Percentiles rank a stretch among this genome's conserved stretches.
Evolutionary conservation across 2,797 vertebrate genomes (phyloP).

Genomic region (Balearica regulorum): DNA sequence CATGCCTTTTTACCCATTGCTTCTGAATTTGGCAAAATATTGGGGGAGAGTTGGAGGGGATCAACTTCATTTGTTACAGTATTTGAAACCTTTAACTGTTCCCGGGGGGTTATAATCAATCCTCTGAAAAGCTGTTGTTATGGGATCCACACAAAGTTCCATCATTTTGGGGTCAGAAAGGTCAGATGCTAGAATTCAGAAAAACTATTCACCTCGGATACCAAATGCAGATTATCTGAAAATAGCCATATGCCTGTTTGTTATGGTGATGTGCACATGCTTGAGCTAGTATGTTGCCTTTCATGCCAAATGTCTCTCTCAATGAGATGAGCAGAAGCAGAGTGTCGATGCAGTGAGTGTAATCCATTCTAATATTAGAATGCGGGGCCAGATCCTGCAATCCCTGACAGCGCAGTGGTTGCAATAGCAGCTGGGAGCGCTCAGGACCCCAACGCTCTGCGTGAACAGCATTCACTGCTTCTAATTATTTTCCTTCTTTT

Average conservation of each 20-base stretch:
- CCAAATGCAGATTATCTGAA: slow-evolving; percentile 34
- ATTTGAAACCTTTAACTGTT: not conserved
- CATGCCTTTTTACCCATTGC: not conserved
- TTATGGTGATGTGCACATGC: slow-evolving; percentile 48
- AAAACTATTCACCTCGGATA: not conserved
- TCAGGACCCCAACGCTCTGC: not conserved
- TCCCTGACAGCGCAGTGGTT: not conserved
- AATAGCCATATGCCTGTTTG: slow-evolving; percentile 38
- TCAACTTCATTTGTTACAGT: not conserved
- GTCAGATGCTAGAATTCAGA: slow-evolving; percentile 1
- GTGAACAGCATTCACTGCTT: not conserved
- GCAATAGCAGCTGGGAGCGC: not conserved
- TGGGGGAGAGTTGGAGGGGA: not conserved
- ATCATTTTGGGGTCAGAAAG: not conserved
- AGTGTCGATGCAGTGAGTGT: not conserved
- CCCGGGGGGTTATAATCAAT: not conserved
- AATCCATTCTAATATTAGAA: slow-evolving; percentile 22
- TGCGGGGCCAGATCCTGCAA: fast-evolving
- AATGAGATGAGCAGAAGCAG: not conserved
- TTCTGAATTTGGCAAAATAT: not conserved
- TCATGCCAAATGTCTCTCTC: slow-evolving; percentile 16
- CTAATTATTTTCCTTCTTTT: not conserved
- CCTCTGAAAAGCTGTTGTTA: not conserved
- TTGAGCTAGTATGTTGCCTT: slow-evolving; percentile 1
- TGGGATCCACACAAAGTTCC: not conserved